phyloP scores from a whole-genome alignment of 2,888 invertebrate genomes.

The Aleiodes leptofemur region DNA sequence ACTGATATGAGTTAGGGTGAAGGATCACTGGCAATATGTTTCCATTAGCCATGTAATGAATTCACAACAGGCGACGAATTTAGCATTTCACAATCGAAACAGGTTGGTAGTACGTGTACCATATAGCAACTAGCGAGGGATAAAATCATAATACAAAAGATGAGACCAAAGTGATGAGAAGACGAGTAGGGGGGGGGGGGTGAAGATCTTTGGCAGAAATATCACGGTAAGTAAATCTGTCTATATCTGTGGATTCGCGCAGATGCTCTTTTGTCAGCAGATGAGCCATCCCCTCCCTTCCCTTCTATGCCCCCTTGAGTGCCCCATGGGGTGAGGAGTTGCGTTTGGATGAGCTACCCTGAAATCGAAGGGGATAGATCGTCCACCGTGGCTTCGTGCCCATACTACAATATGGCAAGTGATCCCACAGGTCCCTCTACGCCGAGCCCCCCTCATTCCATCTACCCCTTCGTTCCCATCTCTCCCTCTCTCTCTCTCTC shows the following conservation, averaged over 20 bases:
- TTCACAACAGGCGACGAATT: constrained; percentile 63
- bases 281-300: constrained; percentile 47
- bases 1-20: constrained; percentile 51
- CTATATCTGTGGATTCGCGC: constrained; percentile 50
- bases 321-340: constrained; percentile 45
- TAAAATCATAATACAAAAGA: constrained; percentile 33
- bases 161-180: constrained; percentile 43
- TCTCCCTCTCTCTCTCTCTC: background rate
- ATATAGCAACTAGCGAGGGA: constrained; percentile 58
- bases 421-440: constrained; percentile 61
- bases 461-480: constrained; percentile 6
- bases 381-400: constrained; percentile 35
- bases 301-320: constrained; percentile 27
- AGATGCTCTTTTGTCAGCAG: constrained; percentile 63
- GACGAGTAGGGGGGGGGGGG: constrained; percentile 40
- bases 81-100: constrained; percentile 25
- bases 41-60: constrained; percentile 74
- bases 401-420: constrained; percentile 56
- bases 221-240: constrained; percentile 48
- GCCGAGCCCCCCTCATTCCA: constrained; percentile 2
- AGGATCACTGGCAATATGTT: constrained; percentile 69
- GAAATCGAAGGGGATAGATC: constrained; percentile 46
- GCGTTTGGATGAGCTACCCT: constrained; percentile 43
- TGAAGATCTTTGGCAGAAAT: constrained; percentile 7
- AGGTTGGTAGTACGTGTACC: constrained; percentile 61